Percentiles rank a stretch among this genome's conserved stretches.
Conservation (phyloP, 2,113 vertebrate species). For the Rhinoderma darwinii region DNA sequence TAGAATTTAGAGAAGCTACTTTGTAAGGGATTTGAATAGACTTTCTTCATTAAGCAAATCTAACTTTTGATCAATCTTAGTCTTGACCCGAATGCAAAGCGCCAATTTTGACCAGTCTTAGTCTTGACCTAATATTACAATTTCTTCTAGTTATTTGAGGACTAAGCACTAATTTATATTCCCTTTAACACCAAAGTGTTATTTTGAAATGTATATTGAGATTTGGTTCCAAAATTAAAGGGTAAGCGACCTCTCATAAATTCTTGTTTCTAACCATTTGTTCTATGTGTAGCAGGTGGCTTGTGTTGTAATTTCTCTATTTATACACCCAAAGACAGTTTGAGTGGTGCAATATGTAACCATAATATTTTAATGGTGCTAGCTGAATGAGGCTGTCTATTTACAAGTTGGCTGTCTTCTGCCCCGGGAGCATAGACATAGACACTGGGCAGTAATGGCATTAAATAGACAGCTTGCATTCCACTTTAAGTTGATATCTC, state of each 20-base stretch:
- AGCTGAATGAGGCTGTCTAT: conserved; percentile 44
- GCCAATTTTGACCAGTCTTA: background rate
- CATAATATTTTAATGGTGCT: conserved; percentile 53
- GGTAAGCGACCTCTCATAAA: background rate
- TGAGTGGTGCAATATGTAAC: conserved; percentile 56
- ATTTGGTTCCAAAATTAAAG: background rate
- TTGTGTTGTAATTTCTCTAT: conserved; percentile 46
- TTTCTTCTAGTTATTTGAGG: background rate
- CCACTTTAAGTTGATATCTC: conserved; percentile 55
- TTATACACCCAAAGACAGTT: conserved; percentile 53
- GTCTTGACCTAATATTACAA: background rate
- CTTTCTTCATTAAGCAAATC: too few species aligned
- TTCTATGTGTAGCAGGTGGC: conserved; percentile 50
- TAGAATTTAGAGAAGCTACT: too few species aligned
- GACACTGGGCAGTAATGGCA: conserved; percentile 56
- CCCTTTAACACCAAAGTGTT: background rate
- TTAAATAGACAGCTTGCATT: conserved; percentile 57
- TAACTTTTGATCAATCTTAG: too few species aligned
- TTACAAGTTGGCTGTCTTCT: conserved; percentile 49
- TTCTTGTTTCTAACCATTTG: background rate
- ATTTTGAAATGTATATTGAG: background rate
- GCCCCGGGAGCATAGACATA: conserved; percentile 40
- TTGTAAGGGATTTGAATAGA: too few species aligned
- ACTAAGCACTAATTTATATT: background rate
- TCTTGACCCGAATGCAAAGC: too few species aligned